Evolutionary conservation across 2,888 invertebrate genomes (phyloP).

Genomic region (Crioceris asparagi): DNA sequence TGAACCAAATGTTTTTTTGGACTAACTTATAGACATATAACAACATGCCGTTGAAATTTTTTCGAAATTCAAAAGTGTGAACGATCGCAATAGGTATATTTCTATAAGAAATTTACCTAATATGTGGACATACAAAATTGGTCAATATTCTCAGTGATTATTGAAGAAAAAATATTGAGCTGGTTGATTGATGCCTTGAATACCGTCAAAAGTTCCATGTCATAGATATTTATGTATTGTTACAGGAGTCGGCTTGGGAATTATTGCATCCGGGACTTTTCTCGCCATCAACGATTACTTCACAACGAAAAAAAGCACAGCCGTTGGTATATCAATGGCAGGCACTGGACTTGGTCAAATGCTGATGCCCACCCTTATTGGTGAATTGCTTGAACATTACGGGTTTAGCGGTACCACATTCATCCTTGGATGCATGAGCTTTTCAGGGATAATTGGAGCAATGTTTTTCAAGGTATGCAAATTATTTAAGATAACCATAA

Average conservation of each 20-base stretch:
- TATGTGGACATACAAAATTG: too few relatives aligned
- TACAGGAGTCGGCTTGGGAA: slow-evolving; percentile 55
- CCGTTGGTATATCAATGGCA: slow-evolving; percentile 65
- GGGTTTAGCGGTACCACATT: slow-evolving; percentile 54
- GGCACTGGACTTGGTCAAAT: slow-evolving; percentile 69
- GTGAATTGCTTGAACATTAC: slow-evolving; percentile 52
- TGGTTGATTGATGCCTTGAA: too few relatives aligned
- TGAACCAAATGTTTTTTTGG: too few relatives aligned
- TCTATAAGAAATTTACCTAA: too few relatives aligned
- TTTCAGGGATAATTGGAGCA: slow-evolving; percentile 45
- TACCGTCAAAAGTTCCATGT: too few relatives aligned
- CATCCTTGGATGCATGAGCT: slow-evolving; percentile 50
- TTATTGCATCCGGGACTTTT: slow-evolving; percentile 61
- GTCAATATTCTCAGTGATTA: too few relatives aligned
- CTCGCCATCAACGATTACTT: slow-evolving; percentile 64
- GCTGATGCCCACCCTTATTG: slow-evolving; percentile 60
- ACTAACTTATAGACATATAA: too few relatives aligned
- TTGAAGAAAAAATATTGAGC: too few relatives aligned
- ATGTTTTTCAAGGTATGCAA: slow-evolving; percentile 43
- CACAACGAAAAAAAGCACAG: slow-evolving; percentile 52
- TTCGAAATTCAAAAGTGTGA: too few relatives aligned
- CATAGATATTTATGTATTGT: too few relatives aligned
- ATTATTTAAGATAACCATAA: neutral
- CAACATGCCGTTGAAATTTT: too few relatives aligned
- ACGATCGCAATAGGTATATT: too few relatives aligned